A percentile compares a stretch with the other conserved stretches of the same genome.
phyloP scores from a whole-genome alignment of 2,797 vertebrate genomes.

The Lacerta bilineata region DNA sequence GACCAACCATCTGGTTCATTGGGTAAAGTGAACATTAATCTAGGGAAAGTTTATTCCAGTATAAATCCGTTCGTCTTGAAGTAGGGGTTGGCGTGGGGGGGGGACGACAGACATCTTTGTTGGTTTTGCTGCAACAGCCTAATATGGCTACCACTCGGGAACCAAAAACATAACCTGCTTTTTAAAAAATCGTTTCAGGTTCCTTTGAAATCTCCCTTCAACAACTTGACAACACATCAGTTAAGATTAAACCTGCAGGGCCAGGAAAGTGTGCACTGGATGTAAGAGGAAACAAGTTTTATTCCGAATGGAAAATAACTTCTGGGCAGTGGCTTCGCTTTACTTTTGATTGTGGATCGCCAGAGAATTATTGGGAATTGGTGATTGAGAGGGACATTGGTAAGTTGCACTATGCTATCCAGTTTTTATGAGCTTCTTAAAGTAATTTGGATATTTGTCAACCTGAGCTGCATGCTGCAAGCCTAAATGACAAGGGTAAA shows the following conservation, averaged over 20 bases:
- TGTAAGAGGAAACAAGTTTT: rapidly evolving
- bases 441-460: background rate
- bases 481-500: background rate
- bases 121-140: background rate
- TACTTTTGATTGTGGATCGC: constrained; percentile 72
- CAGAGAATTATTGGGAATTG: constrained; percentile 74
- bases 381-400: constrained; percentile 79
- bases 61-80: background rate
- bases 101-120: too few species aligned
- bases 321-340: constrained; percentile 66
- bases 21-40: background rate
- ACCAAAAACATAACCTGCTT: background rate
- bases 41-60: background rate
- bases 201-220: constrained; percentile 65
- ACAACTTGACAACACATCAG: constrained; percentile 41
- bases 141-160: background rate
- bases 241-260: constrained; percentile 60
- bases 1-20: background rate
- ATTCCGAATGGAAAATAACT: constrained; percentile 55
- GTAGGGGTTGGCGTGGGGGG: too few species aligned
- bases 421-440: background rate
- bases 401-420: constrained; percentile 54
- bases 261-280: constrained; percentile 53
- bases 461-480: background rate
- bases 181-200: constrained; percentile 52